Evolutionary conservation across 1,140 invertebrate species (phyloP), one percentile per base, ranked within the genome.

Genomic region (Eurosta solidaginis): DNA sequence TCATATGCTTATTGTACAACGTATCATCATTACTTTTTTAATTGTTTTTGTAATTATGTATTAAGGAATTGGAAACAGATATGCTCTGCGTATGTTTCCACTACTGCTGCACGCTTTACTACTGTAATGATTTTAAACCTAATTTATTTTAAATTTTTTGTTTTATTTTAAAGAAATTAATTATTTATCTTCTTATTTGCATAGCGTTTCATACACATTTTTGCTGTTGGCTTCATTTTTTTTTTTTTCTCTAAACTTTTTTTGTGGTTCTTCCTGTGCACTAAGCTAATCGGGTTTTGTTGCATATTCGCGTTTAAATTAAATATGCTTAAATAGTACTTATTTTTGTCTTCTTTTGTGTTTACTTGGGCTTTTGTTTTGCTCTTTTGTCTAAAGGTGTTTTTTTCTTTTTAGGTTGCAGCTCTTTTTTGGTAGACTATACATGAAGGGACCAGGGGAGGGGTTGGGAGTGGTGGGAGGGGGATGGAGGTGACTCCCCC

Each of bases 101-200:
- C 59, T 68, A 68, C 59, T 68, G 33, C 33, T 68, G 33, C 59
- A 9, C 59, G n/a, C n/a, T n/a, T n/a, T 22, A n/a, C 33, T 68
- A 42, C n/a, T n/a, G n/a, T n/a, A n/a, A n/a, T n/a, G n/a, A n/a
- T n/a, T n/a, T n/a, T 68, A 40, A 68, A 68, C 59, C 59, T 68
- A 68, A 42, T 40, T 40, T 40, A 68, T 33, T 68, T n/a, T 52
- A 33, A n/a, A 20, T n/a, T 44, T 77, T 29, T 54, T 77, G 47
- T 77, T 42, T 78, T 49, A 74, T 78, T 76, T 76, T 29, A 44
- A 74, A 50, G 27, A 42, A 44, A 45, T 68, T 78, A 22, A 45
- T 33, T 63, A 45, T 40, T 77, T 77, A 42, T 29, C 29, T n/a
- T 45, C 42, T 9, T 10, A 78, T 29, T 17, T 36, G 59, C 42